These are phyloP conservation scores for Hylia prasina DNA, from an alignment of 2,113 vertebrate genomes.

Conservation along the genomic window DNA sequence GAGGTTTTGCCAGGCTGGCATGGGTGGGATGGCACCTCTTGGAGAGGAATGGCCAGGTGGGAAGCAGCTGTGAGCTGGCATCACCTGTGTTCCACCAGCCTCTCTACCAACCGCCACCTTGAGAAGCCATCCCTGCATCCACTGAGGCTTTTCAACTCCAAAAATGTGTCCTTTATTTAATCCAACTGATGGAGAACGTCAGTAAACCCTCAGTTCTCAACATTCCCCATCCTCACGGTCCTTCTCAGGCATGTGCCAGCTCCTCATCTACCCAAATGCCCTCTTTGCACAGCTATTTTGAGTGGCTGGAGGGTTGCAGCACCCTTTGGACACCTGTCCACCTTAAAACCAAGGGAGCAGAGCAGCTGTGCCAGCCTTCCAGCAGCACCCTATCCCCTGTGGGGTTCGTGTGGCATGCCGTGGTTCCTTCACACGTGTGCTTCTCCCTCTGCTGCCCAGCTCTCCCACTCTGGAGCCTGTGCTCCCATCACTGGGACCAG, in stretches of 20 bases:
- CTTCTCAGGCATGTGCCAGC: not conserved
- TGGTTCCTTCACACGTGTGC: not conserved
- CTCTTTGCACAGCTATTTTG: not conserved
- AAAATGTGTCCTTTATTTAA: not conserved
- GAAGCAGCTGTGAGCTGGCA: not conserved
- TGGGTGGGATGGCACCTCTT: not conserved
- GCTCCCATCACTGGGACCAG: not conserved
- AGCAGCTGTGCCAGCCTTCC: not conserved
- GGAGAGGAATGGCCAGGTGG: not conserved
- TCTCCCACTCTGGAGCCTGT: not conserved
- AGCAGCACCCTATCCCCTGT: not conserved
- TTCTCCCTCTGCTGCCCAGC: not conserved
- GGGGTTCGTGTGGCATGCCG: fast-evolving
- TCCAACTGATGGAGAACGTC: not conserved
- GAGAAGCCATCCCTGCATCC: not conserved
- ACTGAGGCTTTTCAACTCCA: not conserved
- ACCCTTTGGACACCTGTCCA: not conserved
- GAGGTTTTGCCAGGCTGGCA: fast-evolving
- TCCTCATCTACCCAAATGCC: not conserved
- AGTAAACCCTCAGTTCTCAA: not conserved
- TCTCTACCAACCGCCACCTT: fast-evolving
- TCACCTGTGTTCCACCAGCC: not conserved
- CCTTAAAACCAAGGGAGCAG: not conserved
- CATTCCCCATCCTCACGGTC: not conserved
- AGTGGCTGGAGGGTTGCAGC: not conserved